Evolutionary conservation across 1,140 invertebrate species (phyloP).

Genomic region (Ridgeia piscesae): DNA sequence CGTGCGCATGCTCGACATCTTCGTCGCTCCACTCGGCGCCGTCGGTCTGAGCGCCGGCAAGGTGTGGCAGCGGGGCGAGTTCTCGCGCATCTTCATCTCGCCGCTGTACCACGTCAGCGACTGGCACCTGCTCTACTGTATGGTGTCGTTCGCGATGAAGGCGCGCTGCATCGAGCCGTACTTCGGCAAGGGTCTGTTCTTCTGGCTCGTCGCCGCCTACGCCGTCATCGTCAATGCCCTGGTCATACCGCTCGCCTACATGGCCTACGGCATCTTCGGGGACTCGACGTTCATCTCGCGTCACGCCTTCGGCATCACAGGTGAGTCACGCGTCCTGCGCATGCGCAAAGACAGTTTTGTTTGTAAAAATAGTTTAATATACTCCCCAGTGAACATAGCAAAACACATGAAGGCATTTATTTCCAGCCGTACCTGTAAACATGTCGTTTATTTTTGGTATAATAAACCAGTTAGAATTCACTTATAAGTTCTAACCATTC

Average conservation of each 20-base stretch:
- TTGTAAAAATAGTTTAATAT: too few species aligned
- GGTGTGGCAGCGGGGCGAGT: background rate
- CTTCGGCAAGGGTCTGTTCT: background rate
- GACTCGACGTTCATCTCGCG: background rate
- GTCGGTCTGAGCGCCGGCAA: background rate
- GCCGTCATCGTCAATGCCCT: background rate
- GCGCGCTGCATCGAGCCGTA: background rate
- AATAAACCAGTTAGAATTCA: too few species aligned
- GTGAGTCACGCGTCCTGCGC: background rate
- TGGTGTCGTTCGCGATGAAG: background rate
- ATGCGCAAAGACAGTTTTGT: too few species aligned
- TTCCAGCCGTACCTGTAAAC: too few species aligned
- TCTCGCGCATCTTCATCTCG: background rate
- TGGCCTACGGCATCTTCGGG: background rate
- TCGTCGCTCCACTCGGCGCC: background rate
- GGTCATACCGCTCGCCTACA: background rate
- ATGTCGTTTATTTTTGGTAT: too few species aligned
- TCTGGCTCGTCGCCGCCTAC: background rate
- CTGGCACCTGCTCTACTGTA: background rate
- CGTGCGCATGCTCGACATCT: background rate
- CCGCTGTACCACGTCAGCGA: background rate
- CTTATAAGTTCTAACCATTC: too few species aligned
- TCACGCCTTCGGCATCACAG: background rate
- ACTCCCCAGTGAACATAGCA: too few species aligned
- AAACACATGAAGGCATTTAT: too few species aligned